Conservation (phyloP, 2,888 invertebrate species). For the Griposia aprilina region DNA sequence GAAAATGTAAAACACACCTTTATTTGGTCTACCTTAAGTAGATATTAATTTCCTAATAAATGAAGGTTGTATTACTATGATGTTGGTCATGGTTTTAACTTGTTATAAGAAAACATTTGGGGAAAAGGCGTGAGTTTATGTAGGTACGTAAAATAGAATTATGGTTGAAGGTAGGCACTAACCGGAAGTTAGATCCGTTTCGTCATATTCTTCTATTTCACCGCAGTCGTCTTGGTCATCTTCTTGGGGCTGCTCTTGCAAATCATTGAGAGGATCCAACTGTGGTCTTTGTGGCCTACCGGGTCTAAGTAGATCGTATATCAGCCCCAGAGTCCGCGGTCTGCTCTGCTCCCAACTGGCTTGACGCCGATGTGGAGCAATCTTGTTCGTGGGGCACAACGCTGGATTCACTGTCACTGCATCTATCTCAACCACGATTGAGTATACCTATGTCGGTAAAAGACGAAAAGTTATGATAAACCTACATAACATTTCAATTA, state of each 20-base stretch:
- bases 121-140: no score
- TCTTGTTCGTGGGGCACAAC: conserved; percentile 86
- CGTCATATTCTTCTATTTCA: conserved; percentile 87
- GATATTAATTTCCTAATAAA: neutral
- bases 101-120: no score
- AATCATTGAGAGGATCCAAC: conserved; percentile 67
- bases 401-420: conserved; percentile 81
- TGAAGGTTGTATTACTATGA: neutral
- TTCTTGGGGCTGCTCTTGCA: conserved; percentile 81
- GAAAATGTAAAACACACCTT: conserved; percentile 39
- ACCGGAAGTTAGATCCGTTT: conserved; percentile 86
- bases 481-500: neutral
- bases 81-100: neutral
- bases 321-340: conserved; percentile 81
- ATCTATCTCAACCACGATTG: conserved; percentile 70
- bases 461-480: conserved; percentile 33
- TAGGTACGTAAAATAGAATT: no score
- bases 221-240: conserved; percentile 85
- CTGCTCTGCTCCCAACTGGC: conserved; percentile 68
- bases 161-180: conserved; percentile 61
- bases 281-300: conserved; percentile 65
- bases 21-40: neutral
- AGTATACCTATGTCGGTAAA: conserved; percentile 66
- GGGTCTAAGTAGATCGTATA: conserved; percentile 78
- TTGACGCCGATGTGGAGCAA: conserved; percentile 81